phyloP scores from a whole-genome alignment of 2,113 vertebrate species.

The Chelonoidis abingdonii region DNA sequence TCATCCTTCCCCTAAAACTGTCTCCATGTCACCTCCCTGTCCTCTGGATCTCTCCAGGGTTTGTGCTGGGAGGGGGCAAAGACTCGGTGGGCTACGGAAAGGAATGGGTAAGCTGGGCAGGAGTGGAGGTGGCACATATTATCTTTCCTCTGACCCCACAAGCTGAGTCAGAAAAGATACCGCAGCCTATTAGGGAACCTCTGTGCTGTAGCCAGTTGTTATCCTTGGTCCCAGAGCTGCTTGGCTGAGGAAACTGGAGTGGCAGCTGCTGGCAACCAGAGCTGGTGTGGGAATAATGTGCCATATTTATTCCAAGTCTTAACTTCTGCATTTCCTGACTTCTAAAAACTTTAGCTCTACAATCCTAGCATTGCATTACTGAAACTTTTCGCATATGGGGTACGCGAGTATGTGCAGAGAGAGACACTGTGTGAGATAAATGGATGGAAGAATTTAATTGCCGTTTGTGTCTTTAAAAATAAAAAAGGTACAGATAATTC shows the following conservation, averaged over 20 bases:
- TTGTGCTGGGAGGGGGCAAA: background rate
- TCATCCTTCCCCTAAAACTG: background rate
- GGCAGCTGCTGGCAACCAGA: background rate
- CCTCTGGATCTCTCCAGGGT: background rate
- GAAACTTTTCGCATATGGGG: background rate
- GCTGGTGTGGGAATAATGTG: rapidly evolving
- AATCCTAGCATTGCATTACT: background rate
- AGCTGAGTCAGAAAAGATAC: background rate
- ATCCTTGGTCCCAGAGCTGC: background rate
- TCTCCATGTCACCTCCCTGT: rapidly evolving
- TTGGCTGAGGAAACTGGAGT: background rate
- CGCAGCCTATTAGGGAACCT: background rate
- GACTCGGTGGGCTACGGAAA: background rate
- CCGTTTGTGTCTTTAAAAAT: conserved; percentile 10
- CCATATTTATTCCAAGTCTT: background rate
- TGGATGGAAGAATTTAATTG: conserved; percentile 21
- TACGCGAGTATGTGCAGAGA: background rate
- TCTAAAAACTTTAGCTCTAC: background rate
- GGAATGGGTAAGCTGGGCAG: rapidly evolving
- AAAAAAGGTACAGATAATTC: conserved; percentile 14
- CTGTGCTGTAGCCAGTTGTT: background rate
- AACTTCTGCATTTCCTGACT: background rate
- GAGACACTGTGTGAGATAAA: background rate
- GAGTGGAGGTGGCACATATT: background rate
- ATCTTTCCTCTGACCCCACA: background rate